Base-by-base conservation (phyloP, 1,140 invertebrate genomes). In the Heliconius nattereri region DNA sequence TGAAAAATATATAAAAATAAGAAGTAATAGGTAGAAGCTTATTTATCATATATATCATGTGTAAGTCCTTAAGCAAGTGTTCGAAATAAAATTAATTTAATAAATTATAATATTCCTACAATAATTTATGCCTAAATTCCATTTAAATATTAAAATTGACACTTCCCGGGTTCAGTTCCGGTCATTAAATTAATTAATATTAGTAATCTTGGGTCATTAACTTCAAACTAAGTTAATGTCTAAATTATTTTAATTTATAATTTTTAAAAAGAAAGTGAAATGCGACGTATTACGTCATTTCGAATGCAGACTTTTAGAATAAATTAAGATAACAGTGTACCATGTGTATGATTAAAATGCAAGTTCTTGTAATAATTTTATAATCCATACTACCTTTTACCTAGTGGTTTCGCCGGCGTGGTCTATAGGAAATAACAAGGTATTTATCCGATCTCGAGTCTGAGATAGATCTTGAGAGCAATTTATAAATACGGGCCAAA, bases 191-290 rank as follows among this genome's bases (percentile, higher is more conserved):
- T 66, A 66, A 66, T 66, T 66, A 66, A 66, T 66, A 66, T 66
- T 29, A 66, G 60, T 66, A 66, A 66, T 66, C 32, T n/a, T 23
- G 75, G 35, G 75, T 76, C 75, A 66, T 70, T 76, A 76, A 76
- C 40, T 76, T 66, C 40, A 66, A 57, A 57, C 49, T 75, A 66
- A 77, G 70, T 49, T 77, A 71, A 77, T 77, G 40, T 77, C 35
- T 71, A 72, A 77, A 77, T 49, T 70, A 77, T 77, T 77, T 54
- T 71, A 77, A 77, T 77, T 13, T 71, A 45, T 66, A 40, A n/a
- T 71, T 66, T 71, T 71, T 76, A 49, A 52, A 32, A 52, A 71
- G 76, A 71, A 77, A 77, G 76, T 77, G 76, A 71, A 77, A 71
- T 49, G 35, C 13, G 32, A 72, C n/a, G n/a, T 66, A 29, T 66